These are phyloP conservation scores for Pachyrhynchus sulphureomaculatus DNA, from an alignment of 1,140 invertebrate species.

Conservation along the genomic window DNA sequence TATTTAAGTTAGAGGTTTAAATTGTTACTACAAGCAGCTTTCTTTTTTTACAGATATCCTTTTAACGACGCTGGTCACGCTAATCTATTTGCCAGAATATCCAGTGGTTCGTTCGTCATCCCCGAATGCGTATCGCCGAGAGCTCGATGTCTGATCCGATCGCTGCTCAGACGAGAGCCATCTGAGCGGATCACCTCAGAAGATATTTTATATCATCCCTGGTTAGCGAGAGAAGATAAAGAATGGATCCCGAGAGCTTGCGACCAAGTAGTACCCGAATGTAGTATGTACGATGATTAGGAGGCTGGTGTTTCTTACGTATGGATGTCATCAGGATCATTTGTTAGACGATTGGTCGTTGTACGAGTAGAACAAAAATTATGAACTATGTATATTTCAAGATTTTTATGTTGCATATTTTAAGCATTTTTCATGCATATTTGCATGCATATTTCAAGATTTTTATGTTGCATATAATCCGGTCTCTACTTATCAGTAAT, in stretches of 20 bases:
- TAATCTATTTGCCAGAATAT: conserved; percentile 88
- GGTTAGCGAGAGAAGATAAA: conserved; percentile 67
- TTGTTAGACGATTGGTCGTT: too few species aligned
- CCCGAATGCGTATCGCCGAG: conserved; percentile 83
- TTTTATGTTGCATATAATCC: too few species aligned
- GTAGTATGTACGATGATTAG: conserved; percentile 44
- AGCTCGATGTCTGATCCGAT: conserved; percentile 83
- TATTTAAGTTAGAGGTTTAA: too few species aligned
- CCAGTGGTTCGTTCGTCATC: conserved; percentile 82
- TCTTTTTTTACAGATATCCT: conserved; percentile 75
- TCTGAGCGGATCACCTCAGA: conserved; percentile 78
- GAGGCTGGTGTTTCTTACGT: too few species aligned
- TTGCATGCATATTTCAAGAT: too few species aligned
- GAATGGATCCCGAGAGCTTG: conserved; percentile 51
- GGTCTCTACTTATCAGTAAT: too few species aligned
- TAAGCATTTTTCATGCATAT: too few species aligned
- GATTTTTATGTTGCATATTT: too few species aligned
- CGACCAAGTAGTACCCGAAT: conserved; percentile 50
- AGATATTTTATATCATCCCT: conserved; percentile 83
- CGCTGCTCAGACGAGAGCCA: conserved; percentile 81
- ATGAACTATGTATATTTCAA: too few species aligned
- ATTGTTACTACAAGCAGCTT: too few species aligned
- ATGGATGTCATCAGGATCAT: too few species aligned
- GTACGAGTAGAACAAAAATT: too few species aligned
- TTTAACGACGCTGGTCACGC: conserved; percentile 92